Evolutionary conservation across 2,113 vertebrate species (phyloP), one percentile per base, ranked within the genome.

Genomic region (Phrynocephalus versicolor): DNA sequence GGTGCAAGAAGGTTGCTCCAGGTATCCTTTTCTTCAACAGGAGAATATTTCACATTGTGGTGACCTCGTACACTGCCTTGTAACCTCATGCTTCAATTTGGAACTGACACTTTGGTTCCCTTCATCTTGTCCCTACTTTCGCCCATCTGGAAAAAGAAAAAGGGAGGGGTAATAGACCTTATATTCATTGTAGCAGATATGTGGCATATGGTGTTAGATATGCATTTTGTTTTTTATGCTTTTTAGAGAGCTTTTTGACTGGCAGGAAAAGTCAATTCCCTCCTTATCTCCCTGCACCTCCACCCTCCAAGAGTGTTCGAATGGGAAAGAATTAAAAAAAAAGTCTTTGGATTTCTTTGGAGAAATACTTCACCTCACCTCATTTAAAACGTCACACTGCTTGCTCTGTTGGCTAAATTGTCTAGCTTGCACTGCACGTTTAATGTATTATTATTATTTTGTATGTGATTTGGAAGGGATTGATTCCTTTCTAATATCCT

Each of bases 401-500:
- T 87, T 23, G 0, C 58, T 87, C 65, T 77, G 60, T 33, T 88
- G 92, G 57, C 33, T 87, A 85, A 89, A 75, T 90, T 79, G 87
- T 85, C 86, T 86, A 77, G 84, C 78, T 86, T 72, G 35, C 69
- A 83, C 2, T 58, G 72, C 85, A 92, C 57, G 25, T 83, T 90
- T 90, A 89, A 87, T 79, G 30, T 33, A 9, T 10, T 70, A 14
- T 78, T 33, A 9, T 10, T 70, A 14, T 78, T 90, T 92, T 89
- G 85, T 79, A 85, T 77, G 79, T 70, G 81, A 15, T 72, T n/a
- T 89, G 13, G 25, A 15, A 64, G 25, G 87, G 91, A 87, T 89
- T 13, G 85, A 69, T 89, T 55, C 77, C 23, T 93, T 87, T 82
- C 76, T 90, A 93, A 92, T 92, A 89, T 78, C 60, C 69, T 91